These are phyloP conservation scores for Ameiurus melas DNA, from an alignment of 2,113 vertebrate species.

Conservation along the genomic window DNA sequence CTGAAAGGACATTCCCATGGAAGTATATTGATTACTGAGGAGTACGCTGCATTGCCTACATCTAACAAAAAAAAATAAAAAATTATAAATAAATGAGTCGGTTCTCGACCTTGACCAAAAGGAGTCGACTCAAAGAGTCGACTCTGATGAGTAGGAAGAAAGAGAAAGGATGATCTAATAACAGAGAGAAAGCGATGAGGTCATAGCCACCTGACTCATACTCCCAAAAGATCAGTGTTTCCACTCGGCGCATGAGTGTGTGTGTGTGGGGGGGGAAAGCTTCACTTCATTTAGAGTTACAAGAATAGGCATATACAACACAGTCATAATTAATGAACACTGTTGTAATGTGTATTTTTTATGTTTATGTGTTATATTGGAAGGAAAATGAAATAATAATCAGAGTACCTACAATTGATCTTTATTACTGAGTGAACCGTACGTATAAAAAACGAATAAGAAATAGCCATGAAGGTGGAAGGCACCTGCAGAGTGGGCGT, in stretches of 20 bases:
- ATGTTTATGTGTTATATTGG: background rate
- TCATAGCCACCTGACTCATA: conserved; percentile 77
- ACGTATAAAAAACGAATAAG: background rate
- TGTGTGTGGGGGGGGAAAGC: background rate
- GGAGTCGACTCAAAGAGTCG: background rate
- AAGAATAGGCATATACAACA: background rate
- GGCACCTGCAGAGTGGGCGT: background rate
- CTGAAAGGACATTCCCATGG: background rate
- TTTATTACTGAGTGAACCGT: background rate
- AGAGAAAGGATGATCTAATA: conserved; percentile 71
- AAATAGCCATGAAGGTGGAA: background rate
- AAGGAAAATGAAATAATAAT: background rate
- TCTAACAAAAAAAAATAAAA: background rate
- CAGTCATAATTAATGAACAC: background rate
- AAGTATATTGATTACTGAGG: background rate
- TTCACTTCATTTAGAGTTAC: conserved; percentile 3
- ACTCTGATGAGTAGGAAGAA: conserved; percentile 34
- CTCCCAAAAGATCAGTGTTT: conserved; percentile 70
- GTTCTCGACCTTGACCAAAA: background rate
- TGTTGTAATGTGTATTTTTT: background rate
- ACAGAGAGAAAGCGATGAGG: conserved; percentile 74
- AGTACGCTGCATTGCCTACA: background rate
- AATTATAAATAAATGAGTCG: background rate
- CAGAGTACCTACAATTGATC: background rate
- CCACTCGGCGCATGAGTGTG: conserved; percentile 36